A percentile compares a stretch with the other conserved stretches of the same genome.
These are phyloP conservation scores for Lumbricus terrestris DNA, from an alignment of 2,888 invertebrate genomes.

Conservation along the genomic window DNA sequence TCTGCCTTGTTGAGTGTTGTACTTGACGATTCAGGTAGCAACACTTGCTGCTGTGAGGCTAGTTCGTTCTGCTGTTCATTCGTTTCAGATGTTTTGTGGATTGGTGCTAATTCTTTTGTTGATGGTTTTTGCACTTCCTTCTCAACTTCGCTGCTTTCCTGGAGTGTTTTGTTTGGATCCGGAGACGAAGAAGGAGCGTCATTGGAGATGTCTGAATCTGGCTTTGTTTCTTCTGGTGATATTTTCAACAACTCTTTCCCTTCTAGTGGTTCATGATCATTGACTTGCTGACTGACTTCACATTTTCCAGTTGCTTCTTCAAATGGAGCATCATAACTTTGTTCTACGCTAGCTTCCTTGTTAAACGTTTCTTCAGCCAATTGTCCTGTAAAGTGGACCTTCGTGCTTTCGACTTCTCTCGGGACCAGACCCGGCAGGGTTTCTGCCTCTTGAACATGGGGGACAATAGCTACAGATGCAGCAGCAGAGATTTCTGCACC, in stretches of 20 bases:
- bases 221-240: background rate
- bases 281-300: too few relatives aligned
- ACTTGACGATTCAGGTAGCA: background rate
- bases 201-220: background rate
- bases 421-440: too few relatives aligned
- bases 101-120: background rate
- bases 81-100: background rate
- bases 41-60: background rate
- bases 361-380: too few relatives aligned
- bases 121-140: background rate
- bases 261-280: background rate
- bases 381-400: too few relatives aligned
- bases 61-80: background rate
- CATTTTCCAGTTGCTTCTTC: too few relatives aligned
- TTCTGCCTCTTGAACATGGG: too few relatives aligned
- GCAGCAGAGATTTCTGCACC: background rate
- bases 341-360: too few relatives aligned
- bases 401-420: too few relatives aligned
- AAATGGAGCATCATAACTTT: too few relatives aligned
- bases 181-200: background rate
- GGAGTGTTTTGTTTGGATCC: background rate
- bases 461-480: background rate
- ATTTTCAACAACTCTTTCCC: background rate
- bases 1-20: background rate
- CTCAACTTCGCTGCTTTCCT: background rate